phyloP scores from a whole-genome alignment of 2,113 vertebrate genomes.

The Catagonus wagneri region DNA sequence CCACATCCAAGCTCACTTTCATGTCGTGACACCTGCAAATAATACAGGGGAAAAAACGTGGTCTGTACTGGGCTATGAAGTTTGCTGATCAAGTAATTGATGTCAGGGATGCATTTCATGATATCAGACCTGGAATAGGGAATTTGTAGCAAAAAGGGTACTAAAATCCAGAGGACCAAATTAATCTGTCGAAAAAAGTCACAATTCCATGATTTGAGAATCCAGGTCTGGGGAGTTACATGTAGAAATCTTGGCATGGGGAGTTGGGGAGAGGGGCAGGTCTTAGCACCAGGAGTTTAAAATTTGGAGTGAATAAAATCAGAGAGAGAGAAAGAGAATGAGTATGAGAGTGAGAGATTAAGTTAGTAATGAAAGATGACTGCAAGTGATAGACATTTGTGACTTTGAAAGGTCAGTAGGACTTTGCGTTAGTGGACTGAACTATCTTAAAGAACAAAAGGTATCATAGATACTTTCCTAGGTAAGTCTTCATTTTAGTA shows the following conservation, averaged over 20 bases:
- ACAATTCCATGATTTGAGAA: constrained; percentile 11
- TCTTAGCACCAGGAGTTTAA: not conserved
- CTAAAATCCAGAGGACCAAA: constrained; percentile 24
- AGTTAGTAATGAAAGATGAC: not conserved
- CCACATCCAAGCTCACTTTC: not conserved
- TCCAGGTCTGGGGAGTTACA: not conserved
- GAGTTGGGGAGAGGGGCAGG: not conserved
- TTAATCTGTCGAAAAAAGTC: not conserved
- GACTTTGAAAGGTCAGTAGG: not conserved
- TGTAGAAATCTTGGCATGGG: not conserved
- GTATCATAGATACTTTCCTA: not conserved
- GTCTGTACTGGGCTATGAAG: not conserved
- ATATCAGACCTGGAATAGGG: not conserved
- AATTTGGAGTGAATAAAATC: constrained; percentile 20
- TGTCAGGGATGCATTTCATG: not conserved
- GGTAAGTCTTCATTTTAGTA: constrained; percentile 33
- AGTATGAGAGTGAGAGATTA: not conserved
- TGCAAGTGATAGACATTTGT: not conserved
- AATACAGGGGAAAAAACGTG: not conserved
- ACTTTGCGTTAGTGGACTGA: not conserved
- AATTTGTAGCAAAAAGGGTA: not conserved
- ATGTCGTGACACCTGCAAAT: not conserved
- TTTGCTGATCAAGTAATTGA: constrained; percentile 17
- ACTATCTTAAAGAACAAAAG: constrained; percentile 20
- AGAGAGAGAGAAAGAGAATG: not conserved